Evolutionary conservation across 2,797 vertebrate genomes (phyloP).

Genomic region (Danio tinwini): DNA sequence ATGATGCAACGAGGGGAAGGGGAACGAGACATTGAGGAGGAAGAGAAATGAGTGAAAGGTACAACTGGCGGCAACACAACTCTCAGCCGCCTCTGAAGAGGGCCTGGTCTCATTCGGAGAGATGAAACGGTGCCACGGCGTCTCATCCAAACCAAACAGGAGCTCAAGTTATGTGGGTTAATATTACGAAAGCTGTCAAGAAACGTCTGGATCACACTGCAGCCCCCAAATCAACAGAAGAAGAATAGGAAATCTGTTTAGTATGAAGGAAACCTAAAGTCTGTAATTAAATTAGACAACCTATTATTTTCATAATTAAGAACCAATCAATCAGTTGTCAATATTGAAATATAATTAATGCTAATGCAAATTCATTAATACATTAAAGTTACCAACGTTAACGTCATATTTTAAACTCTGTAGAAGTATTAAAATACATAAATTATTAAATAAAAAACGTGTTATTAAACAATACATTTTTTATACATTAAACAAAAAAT

Average conservation of each 20-base stretch:
- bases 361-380: too few species aligned
- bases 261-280: conserved; percentile 6
- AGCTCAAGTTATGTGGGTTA: conserved; percentile 64
- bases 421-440: too few species aligned
- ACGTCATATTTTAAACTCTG: too few species aligned
- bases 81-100: conserved; percentile 13
- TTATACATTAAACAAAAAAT: too few species aligned
- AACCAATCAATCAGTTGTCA: background rate
- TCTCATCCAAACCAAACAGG: conserved; percentile 75
- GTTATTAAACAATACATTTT: too few species aligned
- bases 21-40: conserved; percentile 39
- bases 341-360: too few species aligned
- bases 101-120: conserved; percentile 8
- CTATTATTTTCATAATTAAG: background rate
- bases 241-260: conserved; percentile 21
- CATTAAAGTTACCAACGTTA: too few species aligned
- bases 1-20: conserved; percentile 55
- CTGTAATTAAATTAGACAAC: conserved; percentile 14
- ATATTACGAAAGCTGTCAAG: conserved; percentile 15
- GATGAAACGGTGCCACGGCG: conserved; percentile 39
- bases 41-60: conserved; percentile 42
- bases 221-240: conserved; percentile 2
- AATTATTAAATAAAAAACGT: too few species aligned
- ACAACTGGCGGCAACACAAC: conserved; percentile 20
- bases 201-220: background rate